Percentiles rank a stretch among this genome's conserved stretches.
Conservation (phyloP, 2,797 vertebrate species). For the Hypotaenidia philippensis region DNA sequence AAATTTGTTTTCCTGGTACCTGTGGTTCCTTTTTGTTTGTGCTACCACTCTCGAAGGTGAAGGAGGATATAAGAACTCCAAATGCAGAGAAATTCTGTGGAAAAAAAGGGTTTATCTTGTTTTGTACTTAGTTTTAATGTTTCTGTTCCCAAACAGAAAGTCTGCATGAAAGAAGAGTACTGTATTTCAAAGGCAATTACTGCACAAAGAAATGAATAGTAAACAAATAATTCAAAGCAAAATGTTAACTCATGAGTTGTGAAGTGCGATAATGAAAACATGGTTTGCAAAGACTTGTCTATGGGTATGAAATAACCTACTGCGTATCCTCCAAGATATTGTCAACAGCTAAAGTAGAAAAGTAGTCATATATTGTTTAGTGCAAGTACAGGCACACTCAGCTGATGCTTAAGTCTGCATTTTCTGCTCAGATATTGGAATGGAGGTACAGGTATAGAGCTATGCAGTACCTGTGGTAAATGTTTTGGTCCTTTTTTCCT, state of each 20-base stretch:
- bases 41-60: neutral
- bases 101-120: neutral
- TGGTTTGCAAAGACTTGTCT: neutral
- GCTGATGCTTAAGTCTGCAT: neutral
- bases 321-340: neutral
- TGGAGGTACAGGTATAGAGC: neutral
- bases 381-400: neutral
- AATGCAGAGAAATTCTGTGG: neutral
- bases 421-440: neutral
- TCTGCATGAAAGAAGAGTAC: neutral
- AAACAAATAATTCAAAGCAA: neutral
- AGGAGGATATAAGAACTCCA: neutral
- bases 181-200: neutral
- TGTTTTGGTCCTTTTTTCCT: neutral
- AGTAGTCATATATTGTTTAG: neutral
- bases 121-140: neutral
- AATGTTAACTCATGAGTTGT: neutral
- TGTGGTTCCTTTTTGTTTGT: neutral
- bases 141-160: neutral
- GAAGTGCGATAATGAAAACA: neutral
- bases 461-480: neutral
- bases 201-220: neutral
- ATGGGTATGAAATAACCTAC: neutral
- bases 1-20: neutral
- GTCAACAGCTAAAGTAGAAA: neutral